phyloP scores from a whole-genome alignment of 2,888 invertebrate genomes.

The Amiota mariae region DNA sequence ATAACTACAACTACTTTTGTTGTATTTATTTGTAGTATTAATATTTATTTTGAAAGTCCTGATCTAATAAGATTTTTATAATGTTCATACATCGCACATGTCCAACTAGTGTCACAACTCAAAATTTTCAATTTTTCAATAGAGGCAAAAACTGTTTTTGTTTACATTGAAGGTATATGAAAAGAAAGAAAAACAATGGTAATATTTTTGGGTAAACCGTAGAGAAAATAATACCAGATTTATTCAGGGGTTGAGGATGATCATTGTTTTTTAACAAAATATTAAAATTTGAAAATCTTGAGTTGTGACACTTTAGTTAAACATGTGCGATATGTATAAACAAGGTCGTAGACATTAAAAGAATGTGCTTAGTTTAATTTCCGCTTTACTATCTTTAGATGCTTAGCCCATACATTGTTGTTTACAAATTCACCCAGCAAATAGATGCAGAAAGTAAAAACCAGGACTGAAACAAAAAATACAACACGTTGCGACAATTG shows the following conservation, averaged over 20 bases:
- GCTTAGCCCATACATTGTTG: slow-evolving; percentile 82
- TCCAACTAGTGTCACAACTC: too few species aligned
- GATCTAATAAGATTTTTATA: background rate
- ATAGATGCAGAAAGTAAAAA: slow-evolving; percentile 79
- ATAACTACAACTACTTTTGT: background rate
- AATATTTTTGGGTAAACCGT: too few species aligned
- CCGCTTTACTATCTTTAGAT: slow-evolving; percentile 74
- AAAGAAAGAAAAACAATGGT: too few species aligned
- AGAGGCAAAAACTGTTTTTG: too few species aligned
- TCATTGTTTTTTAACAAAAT: too few species aligned
- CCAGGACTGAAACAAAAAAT: slow-evolving; percentile 82
- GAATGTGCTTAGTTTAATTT: slow-evolving; percentile 67
- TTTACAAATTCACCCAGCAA: slow-evolving; percentile 83
- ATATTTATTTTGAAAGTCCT: slow-evolving; percentile 3
- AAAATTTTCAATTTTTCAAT: too few species aligned
- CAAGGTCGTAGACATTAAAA: slow-evolving; percentile 22
- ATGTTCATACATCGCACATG: too few species aligned
- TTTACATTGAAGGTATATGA: too few species aligned
- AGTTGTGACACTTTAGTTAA: too few species aligned
- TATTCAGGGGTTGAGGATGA: too few species aligned
- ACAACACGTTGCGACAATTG: slow-evolving; percentile 81
- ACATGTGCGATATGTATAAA: background rate
- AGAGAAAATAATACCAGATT: too few species aligned
- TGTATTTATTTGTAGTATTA: background rate
- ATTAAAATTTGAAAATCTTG: too few species aligned